Conservation (phyloP, 2,888 invertebrate species). For the Trachelus iudaicus region DNA sequence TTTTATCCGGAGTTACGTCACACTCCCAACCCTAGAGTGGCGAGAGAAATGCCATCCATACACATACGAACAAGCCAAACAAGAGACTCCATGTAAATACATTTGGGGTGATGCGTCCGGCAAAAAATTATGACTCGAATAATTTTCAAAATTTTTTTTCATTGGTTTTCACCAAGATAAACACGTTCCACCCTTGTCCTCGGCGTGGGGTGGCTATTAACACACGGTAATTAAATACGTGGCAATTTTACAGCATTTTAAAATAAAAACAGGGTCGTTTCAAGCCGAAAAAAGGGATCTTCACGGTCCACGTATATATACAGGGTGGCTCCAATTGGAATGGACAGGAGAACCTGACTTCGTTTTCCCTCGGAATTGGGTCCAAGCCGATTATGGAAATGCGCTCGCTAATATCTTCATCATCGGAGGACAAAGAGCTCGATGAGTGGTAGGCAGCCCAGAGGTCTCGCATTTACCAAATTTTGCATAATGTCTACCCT, state of each 20-base stretch:
- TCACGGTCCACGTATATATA: background rate
- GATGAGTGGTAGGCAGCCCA: background rate
- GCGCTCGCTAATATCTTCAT: conserved; percentile 20
- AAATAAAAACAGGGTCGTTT: background rate
- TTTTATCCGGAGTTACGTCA: background rate
- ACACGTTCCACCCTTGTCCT: background rate
- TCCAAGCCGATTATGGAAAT: conserved; percentile 21
- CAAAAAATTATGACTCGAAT: background rate
- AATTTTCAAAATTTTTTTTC: background rate
- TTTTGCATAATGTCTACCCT: conserved; percentile 10
- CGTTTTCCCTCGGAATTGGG: conserved; percentile 20
- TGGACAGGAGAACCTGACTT: conserved; percentile 17
- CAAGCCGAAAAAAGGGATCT: conserved; percentile 16
- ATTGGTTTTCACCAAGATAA: background rate
- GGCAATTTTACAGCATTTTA: conserved; percentile 21
- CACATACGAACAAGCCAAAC: background rate
- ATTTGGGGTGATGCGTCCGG: background rate
- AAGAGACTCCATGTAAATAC: background rate
- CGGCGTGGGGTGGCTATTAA: conserved; percentile 14
- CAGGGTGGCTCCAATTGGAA: conserved; percentile 12
- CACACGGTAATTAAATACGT: conserved; percentile 23
- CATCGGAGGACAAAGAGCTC: conserved; percentile 20
- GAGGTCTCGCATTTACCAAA: conserved; percentile 7
- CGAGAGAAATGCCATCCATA: background rate
- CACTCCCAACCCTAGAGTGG: background rate